Evolutionary conservation across 2,797 vertebrate species (phyloP), one percentile per base, ranked within the genome.

Genomic region (Sebastes iracundus): DNA sequence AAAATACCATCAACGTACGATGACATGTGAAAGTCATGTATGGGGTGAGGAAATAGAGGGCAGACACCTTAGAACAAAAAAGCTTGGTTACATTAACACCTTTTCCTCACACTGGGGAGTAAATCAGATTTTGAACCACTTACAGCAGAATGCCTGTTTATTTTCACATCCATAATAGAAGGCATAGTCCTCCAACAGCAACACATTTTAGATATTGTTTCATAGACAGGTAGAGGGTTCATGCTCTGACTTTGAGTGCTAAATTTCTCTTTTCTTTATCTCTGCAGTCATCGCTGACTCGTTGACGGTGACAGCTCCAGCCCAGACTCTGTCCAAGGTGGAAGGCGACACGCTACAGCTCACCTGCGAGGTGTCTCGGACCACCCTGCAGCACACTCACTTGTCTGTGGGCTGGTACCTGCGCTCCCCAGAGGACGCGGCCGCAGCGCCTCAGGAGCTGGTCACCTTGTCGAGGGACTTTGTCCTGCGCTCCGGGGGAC

Each of bases 381-480:
- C 95, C 90, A 99, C 98, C 0, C 16, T 79, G 63, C 98, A 98
- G 80, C 98, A 99, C 93, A 99, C 97, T 52, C 98, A 99, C 33
- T 55, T 99, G 67, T 98, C 98, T 0, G 96, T 99, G 4, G 93
- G 97, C 27, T 99, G 98, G 98, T 98, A 96, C 87, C 94, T 97
- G 75, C 96, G 96, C 69, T 95, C 96, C 1, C 82, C 95, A 0
- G 97, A 99, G 85, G 94, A 93, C 1, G 93, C 96, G 0, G 81
- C 93, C 1, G 90, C 94, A 1, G 49, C 85, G 0, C 92, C 95
- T 2, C 96, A 95, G 81, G 98, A 99, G 93, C 84, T 99, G 85
- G 96, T 99, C 86, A 96, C 97, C 25, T 92, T 99, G 79, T 98
- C 96, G 3, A 96, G 97, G 1, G 97, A 98, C 89, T 99, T 99